A percentile compares a stretch with the other conserved stretches of the same genome.
Evolutionary conservation across 2,113 vertebrate species (phyloP).

Genomic region (Galeopterus variegatus): DNA sequence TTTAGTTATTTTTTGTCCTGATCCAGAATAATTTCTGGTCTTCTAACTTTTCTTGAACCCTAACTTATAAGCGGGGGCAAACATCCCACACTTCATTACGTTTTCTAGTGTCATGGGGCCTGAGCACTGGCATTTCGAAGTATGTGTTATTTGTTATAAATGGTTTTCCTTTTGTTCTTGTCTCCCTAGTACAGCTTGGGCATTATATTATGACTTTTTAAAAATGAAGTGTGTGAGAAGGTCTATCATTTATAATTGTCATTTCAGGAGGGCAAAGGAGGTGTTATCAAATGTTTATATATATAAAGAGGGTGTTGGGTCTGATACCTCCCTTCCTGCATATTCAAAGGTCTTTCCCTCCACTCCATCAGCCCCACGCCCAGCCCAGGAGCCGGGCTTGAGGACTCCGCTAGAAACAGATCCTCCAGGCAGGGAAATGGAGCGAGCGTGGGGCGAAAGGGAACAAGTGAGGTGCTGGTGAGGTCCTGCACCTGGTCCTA

Average conservation of each 20-base stretch:
- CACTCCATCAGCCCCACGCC: neutral
- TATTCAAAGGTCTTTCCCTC: neutral
- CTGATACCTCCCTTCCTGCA: neutral
- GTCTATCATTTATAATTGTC: neutral
- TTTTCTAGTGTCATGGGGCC: neutral
- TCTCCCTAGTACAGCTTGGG: neutral
- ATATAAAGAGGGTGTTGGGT: neutral
- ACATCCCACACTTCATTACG: neutral
- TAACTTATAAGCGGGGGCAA: neutral
- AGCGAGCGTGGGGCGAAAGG: neutral
- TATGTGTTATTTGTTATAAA: conserved; percentile 32
- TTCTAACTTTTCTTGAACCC: neutral
- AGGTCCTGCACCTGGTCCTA: neutral
- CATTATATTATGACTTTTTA: neutral
- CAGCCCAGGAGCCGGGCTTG: neutral
- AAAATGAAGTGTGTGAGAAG: neutral
- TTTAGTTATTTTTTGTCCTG: neutral
- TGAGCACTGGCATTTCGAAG: neutral
- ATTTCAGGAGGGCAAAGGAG: neutral
- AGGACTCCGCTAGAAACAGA: neutral
- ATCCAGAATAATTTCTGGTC: neutral
- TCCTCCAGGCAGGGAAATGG: too few relatives aligned
- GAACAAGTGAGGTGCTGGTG: neutral
- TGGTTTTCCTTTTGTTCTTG: conserved; percentile 28
- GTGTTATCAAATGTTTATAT: neutral